These are phyloP conservation scores for Cryptus viduatorius DNA, from an alignment of 2,888 invertebrate genomes.

Conservation along the genomic window DNA sequence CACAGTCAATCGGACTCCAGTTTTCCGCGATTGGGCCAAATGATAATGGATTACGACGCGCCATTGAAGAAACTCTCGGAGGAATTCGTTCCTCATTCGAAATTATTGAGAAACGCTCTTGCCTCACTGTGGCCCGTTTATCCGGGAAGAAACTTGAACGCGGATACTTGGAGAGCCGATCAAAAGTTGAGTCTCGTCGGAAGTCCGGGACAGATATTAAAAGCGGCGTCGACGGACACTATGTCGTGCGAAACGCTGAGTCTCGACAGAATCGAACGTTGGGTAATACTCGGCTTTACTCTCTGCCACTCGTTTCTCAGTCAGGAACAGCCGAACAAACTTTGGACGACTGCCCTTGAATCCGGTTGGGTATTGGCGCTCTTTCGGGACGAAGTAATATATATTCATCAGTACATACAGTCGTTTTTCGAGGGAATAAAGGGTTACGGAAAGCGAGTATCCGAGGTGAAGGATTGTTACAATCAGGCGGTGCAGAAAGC, in stretches of 20 bases:
- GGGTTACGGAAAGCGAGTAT: constrained; percentile 95
- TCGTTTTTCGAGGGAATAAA: constrained; percentile 97
- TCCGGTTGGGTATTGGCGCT: constrained; percentile 97
- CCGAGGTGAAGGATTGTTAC: constrained; percentile 98
- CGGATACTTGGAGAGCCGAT: constrained; percentile 97
- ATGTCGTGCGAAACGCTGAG: constrained; percentile 99
- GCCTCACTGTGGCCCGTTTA: constrained; percentile 95
- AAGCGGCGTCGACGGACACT: constrained; percentile 97
- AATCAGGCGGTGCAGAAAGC: constrained; percentile 96
- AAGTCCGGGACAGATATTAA: constrained; percentile 96
- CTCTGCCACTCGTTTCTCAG: constrained; percentile 95
- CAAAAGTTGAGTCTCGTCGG: constrained; percentile 97
- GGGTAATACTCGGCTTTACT: constrained; percentile 98
- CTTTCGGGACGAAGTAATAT: constrained; percentile 98
- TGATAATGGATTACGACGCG: constrained; percentile 99
- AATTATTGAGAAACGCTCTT: constrained; percentile 93
- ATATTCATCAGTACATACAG: constrained; percentile 97
- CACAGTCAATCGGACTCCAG: constrained; percentile 95
- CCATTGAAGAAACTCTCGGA: constrained; percentile 98
- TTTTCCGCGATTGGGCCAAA: constrained; percentile 98
- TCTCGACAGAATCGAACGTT: constrained; percentile 97
- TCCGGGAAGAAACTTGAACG: constrained; percentile 94
- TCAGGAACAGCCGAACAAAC: constrained; percentile 92
- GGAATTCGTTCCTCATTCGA: constrained; percentile 98
- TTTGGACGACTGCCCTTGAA: constrained; percentile 97